Conservation (phyloP, 2,113 vertebrate genomes). For the Malurus alboscapulatus region DNA sequence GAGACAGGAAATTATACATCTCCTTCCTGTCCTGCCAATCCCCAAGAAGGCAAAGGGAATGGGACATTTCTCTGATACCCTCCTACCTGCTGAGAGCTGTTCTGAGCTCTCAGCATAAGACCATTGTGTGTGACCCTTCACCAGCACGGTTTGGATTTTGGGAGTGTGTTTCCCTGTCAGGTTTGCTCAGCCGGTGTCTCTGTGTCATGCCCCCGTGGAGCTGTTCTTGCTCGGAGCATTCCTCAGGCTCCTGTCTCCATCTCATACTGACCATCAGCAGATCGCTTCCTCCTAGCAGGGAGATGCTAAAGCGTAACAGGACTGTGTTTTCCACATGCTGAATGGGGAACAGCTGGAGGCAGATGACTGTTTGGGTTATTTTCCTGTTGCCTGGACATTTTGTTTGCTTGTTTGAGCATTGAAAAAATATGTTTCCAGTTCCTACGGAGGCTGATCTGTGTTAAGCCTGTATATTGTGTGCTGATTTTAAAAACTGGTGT, state of each 20-base stretch:
- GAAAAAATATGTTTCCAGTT: conserved; percentile 43
- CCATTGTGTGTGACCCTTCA: rapidly evolving
- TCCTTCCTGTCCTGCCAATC: neutral
- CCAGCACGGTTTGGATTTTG: neutral
- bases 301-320: neutral
- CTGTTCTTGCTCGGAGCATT: neutral
- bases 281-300: neutral
- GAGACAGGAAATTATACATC: neutral
- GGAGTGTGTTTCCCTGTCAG: neutral
- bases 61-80: neutral
- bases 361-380: conserved; percentile 56
- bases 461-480: neutral
- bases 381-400: conserved; percentile 43
- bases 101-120: neutral
- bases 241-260: neutral
- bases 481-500: conserved; percentile 18
- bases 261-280: neutral
- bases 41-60: neutral
- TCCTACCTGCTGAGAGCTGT: neutral
- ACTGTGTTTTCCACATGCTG: neutral
- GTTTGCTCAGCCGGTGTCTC: neutral
- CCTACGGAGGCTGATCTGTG: neutral
- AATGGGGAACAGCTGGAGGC: conserved; percentile 59
- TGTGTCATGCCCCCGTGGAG: neutral
- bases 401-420: conserved; percentile 36